phyloP scores from a whole-genome alignment of 2,113 vertebrate species.

The Halichoeres trimaculatus region DNA sequence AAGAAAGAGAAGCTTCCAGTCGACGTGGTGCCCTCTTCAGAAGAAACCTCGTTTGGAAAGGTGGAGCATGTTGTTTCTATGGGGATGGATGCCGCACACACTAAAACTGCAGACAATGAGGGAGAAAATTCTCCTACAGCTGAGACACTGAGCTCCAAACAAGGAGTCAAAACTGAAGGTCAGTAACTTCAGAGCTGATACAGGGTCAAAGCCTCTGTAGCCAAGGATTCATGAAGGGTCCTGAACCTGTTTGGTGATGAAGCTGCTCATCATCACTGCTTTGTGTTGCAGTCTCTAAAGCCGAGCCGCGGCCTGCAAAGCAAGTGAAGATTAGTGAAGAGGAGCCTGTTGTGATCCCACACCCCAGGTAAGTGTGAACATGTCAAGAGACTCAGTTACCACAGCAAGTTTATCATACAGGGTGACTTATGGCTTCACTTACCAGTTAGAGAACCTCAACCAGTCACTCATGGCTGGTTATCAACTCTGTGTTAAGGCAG shows the following conservation, averaged over 20 bases:
- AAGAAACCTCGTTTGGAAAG: not conserved
- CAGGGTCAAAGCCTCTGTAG: not conserved
- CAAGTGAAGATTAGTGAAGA: conserved; percentile 82
- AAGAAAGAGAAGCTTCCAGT: conserved; percentile 87
- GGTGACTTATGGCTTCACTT: too few relatives aligned
- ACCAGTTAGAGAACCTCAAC: too few relatives aligned
- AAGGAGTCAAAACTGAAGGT: conserved; percentile 14
- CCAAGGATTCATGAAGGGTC: not conserved
- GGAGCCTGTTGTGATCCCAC: conserved; percentile 30
- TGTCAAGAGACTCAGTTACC: not conserved
- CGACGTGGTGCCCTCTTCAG: conserved; percentile 15
- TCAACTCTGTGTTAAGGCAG: too few relatives aligned
- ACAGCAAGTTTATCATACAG: too few relatives aligned
- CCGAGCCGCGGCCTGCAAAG: conserved; percentile 71
- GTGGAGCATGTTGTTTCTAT: not conserved
- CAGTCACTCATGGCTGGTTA: too few relatives aligned
- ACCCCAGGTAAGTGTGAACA: conserved; percentile 82
- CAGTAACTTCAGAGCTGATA: not conserved
- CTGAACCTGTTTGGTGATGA: not conserved
- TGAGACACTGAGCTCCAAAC: conserved; percentile 29
- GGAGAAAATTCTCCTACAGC: not conserved
- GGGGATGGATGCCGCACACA: conserved; percentile 16
- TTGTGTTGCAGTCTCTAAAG: not conserved
- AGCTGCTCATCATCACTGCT: not conserved
- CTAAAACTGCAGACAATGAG: conserved; percentile 18